A percentile compares a stretch with the other conserved stretches of the same genome.
These are phyloP conservation scores for Rhinogobius similis DNA, from an alignment of 2,113 vertebrate genomes.

Conservation along the genomic window DNA sequence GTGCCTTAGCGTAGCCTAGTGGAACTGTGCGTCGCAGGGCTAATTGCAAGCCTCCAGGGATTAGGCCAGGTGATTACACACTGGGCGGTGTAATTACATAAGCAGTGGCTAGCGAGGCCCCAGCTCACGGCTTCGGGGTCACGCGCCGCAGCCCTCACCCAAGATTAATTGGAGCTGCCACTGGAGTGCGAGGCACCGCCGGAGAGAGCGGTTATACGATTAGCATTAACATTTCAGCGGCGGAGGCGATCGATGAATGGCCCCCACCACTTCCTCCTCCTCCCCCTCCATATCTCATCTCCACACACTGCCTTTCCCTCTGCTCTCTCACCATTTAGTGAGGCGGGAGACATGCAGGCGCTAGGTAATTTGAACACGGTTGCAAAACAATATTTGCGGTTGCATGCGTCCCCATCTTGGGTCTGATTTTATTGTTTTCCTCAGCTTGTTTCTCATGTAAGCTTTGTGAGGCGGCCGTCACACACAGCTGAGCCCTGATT, in stretches of 20 bases:
- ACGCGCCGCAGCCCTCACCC: slow-evolving; percentile 85
- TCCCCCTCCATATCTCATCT: slow-evolving; percentile 32
- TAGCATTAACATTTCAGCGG: slow-evolving; percentile 93
- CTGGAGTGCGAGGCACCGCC: slow-evolving; percentile 83
- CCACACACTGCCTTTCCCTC: slow-evolving; percentile 34
- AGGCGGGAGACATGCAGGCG: slow-evolving; percentile 75
- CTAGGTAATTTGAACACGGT: slow-evolving; percentile 82
- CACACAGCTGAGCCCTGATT: slow-evolving; percentile 53
- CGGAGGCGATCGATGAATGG: slow-evolving; percentile 83
- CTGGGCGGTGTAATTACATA: slow-evolving; percentile 97
- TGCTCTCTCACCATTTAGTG: slow-evolving; percentile 54
- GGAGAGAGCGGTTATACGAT: slow-evolving; percentile 88
- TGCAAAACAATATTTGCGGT: slow-evolving; percentile 73
- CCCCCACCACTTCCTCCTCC: slow-evolving; percentile 20
- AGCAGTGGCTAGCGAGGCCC: slow-evolving; percentile 90
- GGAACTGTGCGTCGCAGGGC: slow-evolving; percentile 78
- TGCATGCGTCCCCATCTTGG: slow-evolving; percentile 55
- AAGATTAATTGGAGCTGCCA: slow-evolving; percentile 99
- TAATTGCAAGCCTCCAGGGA: slow-evolving; percentile 93
- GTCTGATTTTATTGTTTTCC: slow-evolving; percentile 70
- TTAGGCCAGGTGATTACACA: slow-evolving; percentile 94
- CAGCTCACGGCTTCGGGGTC: slow-evolving; percentile 87
- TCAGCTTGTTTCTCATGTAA: slow-evolving; percentile 52
- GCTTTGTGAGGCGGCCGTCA: slow-evolving; percentile 49
- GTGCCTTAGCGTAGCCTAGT: slow-evolving; percentile 51